These are phyloP conservation scores for Cephus nigrinus DNA, from an alignment of 2,888 invertebrate genomes.

Conservation along the genomic window DNA sequence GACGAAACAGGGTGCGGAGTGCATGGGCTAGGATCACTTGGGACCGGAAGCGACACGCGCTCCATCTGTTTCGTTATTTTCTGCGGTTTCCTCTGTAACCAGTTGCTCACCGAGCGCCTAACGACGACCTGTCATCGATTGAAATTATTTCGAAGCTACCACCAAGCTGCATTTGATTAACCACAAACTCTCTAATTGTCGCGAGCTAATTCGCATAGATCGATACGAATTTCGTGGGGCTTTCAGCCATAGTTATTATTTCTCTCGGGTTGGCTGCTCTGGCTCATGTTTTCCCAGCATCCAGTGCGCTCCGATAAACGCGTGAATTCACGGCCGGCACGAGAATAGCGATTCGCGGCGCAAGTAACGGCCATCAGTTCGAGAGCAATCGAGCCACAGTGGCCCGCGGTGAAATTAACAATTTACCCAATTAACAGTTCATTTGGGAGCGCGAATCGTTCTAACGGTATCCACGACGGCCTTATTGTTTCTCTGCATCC, in stretches of 20 bases:
- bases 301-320: not conserved
- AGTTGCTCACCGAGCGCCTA: not conserved
- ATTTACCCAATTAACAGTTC: conserved; percentile 38
- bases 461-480: not conserved
- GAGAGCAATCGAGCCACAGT: conserved; percentile 23
- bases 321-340: not conserved
- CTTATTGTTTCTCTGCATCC: not conserved
- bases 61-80: not conserved
- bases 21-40: not conserved
- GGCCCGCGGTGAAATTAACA: conserved; percentile 30
- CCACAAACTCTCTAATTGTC: not conserved
- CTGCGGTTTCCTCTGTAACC: not conserved
- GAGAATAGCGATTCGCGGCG: not conserved
- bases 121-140: not conserved
- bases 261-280: not conserved
- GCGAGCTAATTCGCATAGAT: not conserved
- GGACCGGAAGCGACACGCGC: not conserved
- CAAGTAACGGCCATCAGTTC: not conserved
- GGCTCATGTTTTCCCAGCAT: not conserved
- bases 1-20: too few relatives aligned
- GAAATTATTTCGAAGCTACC: not conserved
- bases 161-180: not conserved
- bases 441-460: conserved; percentile 23
- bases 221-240: not conserved
- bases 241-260: not conserved